Evolutionary conservation across 2,797 vertebrate species (phyloP).

Genomic region (Danio jaintianensis): DNA sequence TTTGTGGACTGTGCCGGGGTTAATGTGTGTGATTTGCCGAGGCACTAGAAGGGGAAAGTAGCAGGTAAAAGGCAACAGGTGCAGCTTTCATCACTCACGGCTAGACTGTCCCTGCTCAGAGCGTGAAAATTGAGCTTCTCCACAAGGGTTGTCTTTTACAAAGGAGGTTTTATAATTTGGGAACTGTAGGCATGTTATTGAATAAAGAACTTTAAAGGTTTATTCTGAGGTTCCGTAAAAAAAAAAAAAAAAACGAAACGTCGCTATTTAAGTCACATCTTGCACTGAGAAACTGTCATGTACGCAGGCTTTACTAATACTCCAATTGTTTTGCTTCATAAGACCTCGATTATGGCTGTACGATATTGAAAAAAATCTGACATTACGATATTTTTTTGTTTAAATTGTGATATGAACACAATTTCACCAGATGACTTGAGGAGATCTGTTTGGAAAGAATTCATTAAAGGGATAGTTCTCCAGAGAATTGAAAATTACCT

Average conservation of each 20-base stretch:
- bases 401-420: too few relatives aligned
- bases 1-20: constrained; percentile 72
- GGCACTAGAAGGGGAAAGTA: constrained; percentile 73
- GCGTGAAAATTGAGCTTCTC: constrained; percentile 52
- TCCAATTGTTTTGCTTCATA: too few relatives aligned
- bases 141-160: constrained; percentile 53
- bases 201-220: constrained; percentile 26
- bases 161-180: constrained; percentile 37
- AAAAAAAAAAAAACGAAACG: neutral
- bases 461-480: too few relatives aligned
- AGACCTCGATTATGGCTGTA: too few relatives aligned
- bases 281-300: neutral
- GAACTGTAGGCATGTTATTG: neutral
- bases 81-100: constrained; percentile 51
- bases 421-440: too few relatives aligned
- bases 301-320: neutral
- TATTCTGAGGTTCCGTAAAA: constrained; percentile 5
- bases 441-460: too few relatives aligned
- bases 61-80: constrained; percentile 69
- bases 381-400: too few relatives aligned
- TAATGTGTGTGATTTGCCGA: constrained; percentile 80
- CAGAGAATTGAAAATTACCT: too few relatives aligned
- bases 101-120: constrained; percentile 16
- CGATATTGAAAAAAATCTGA: too few relatives aligned
- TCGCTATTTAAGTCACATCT: neutral